Percentiles rank a stretch among this genome's conserved stretches.
phyloP scores from a whole-genome alignment of 2,888 invertebrate species.

The Ganaspis brasiliensis region DNA sequence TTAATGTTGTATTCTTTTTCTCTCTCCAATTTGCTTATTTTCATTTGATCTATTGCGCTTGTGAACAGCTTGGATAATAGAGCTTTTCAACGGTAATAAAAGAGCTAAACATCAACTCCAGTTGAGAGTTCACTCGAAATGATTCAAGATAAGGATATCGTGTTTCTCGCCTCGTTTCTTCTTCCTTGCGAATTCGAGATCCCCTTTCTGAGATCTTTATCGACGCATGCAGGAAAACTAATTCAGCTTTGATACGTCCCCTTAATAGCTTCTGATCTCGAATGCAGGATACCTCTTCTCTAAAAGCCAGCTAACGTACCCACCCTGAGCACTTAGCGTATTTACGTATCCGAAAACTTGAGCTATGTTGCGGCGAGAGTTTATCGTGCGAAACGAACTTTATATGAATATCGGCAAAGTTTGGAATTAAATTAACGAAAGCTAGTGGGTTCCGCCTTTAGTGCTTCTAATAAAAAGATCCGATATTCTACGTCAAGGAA shows the following conservation, averaged over 20 bases:
- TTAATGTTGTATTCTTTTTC: too few species aligned
- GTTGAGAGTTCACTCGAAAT: slow-evolving; percentile 8
- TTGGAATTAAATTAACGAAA: slow-evolving; percentile 45
- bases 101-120: not conserved
- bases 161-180: slow-evolving; percentile 9
- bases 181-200: slow-evolving; percentile 23
- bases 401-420: slow-evolving; percentile 47
- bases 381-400: slow-evolving; percentile 46
- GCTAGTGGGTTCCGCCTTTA: slow-evolving; percentile 33
- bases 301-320: slow-evolving; percentile 31
- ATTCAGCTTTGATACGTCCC: slow-evolving; percentile 40
- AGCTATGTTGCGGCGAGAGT: slow-evolving; percentile 31
- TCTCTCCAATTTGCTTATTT: too few species aligned
- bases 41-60: too few species aligned
- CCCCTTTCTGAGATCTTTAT: slow-evolving; percentile 19
- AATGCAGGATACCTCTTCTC: slow-evolving; percentile 35
- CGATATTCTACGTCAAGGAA: not conserved
- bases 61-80: too few species aligned
- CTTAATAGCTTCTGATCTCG: slow-evolving; percentile 42
- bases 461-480: not conserved
- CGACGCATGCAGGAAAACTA: slow-evolving; percentile 13
- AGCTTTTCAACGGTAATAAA: too few species aligned
- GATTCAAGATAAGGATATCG: not conserved
- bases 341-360: slow-evolving; percentile 34
- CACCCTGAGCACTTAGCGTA: slow-evolving; percentile 43